Evolutionary conservation across 2,113 vertebrate species (phyloP), one percentile per base, ranked within the genome.

Genomic region (Ranitomeya variabilis): DNA sequence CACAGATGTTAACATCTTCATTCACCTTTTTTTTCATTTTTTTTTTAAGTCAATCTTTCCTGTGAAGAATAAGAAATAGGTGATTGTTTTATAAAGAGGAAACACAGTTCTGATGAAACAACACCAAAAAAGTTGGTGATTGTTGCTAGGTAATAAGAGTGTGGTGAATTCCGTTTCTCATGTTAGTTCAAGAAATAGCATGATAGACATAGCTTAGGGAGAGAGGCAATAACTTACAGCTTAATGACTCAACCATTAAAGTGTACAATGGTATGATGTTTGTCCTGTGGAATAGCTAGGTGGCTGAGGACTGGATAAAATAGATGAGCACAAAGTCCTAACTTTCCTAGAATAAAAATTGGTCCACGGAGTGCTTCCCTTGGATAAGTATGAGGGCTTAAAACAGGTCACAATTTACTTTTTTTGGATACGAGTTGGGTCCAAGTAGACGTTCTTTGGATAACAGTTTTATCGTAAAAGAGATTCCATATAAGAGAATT

Each of bases 161-260:
- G 19, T 11, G 14, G 26, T 60, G 57, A 59, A 45, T 57, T 45
- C 51, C 31, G 26, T 59, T 60, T 59, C 71, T 60, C 52, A 19
- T 85, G 69, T 76, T 74, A 73, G 18, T 54, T 76, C 67, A 60
- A 26, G 18, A 85, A 85, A 76, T 60, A 37, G 74, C 54, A 76
- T 60, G 83, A 59, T 62, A 82, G 59, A 37, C 80, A 54, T 2
- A 8, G 52, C 16, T 60, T 12, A 60, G 13, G 69, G 69, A 45
- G 69, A n/a, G 64, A 19, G 51, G 11, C 77, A 14, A 57, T 79
- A 51, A 79, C 52, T 15, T 23, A 55, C n/a, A 57, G 77, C 77
- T 55, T 18, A n/a, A 13, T 57, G 12, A 57, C 51, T 79, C 57
- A 79, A 79, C 77, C 14, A 21, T 77, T 54, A 19, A 18, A 52